Conservation (phyloP, 2,113 vertebrate species). For the Gasterosteus nipponicus region DNA sequence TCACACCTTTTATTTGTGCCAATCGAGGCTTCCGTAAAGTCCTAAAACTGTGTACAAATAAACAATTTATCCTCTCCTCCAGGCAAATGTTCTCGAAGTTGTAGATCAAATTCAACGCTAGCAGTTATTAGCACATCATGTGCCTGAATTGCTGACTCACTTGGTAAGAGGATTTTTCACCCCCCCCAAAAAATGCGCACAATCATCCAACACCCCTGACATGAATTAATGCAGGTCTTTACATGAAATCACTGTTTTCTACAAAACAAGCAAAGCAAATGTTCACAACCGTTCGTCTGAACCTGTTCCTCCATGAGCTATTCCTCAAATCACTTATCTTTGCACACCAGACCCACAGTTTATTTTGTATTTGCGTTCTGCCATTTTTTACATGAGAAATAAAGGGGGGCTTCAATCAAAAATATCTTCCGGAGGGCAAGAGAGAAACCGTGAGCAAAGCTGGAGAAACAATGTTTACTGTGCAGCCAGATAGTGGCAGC, state of each 20-base stretch:
- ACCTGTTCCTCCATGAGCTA: slow-evolving; percentile 45
- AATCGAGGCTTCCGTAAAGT: slow-evolving; percentile 6
- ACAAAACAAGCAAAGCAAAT: slow-evolving; percentile 21
- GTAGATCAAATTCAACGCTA: slow-evolving; percentile 28
- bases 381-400: slow-evolving; percentile 35
- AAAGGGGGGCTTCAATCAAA: slow-evolving; percentile 45
- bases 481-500: slow-evolving; percentile 22
- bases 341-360: slow-evolving; percentile 44
- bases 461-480: slow-evolving; percentile 39
- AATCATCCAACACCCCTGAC: slow-evolving; percentile 32
- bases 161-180: slow-evolving; percentile 40
- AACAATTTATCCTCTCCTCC: slow-evolving; percentile 32
- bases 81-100: slow-evolving; percentile 32
- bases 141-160: slow-evolving; percentile 44
- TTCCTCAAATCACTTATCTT: slow-evolving; percentile 61
- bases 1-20: slow-evolving; percentile 6
- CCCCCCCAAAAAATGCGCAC: not conserved
- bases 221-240: slow-evolving; percentile 23
- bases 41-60: slow-evolving; percentile 22
- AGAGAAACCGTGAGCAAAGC: slow-evolving; percentile 43
- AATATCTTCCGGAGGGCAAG: slow-evolving; percentile 35
- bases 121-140: slow-evolving; percentile 36
- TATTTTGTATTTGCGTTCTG: slow-evolving; percentile 45
- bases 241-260: slow-evolving; percentile 15
- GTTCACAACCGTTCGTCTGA: slow-evolving; percentile 28